A percentile compares a stretch with the other conserved stretches of the same genome.
phyloP scores from a whole-genome alignment of 1,140 invertebrate genomes.

The Paraescarpia echinospica region DNA sequence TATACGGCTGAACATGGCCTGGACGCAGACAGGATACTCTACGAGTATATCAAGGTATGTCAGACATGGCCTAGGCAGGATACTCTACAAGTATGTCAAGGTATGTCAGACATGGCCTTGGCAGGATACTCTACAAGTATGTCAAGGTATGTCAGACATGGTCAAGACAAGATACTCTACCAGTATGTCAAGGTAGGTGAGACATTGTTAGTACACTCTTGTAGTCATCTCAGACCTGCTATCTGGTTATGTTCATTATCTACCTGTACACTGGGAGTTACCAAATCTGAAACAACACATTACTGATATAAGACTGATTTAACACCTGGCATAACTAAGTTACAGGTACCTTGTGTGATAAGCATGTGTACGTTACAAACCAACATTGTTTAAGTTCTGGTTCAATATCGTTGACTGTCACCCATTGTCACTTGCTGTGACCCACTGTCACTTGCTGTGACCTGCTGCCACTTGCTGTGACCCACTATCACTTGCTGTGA shows the following conservation, averaged over 20 bases:
- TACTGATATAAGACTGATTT: too few relatives aligned
- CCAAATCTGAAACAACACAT: too few relatives aligned
- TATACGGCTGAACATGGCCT: slow-evolving; percentile 48
- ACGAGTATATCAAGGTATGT: slow-evolving; percentile 45
- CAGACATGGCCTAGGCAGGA: background rate
- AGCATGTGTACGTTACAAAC: too few relatives aligned
- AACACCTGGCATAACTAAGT: too few relatives aligned
- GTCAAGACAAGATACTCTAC: background rate
- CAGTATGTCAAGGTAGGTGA: background rate
- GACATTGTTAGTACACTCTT: background rate
- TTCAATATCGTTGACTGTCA: too few relatives aligned
- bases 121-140: background rate
- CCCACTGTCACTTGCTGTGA: too few relatives aligned
- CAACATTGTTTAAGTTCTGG: too few relatives aligned
- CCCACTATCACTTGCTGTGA: too few relatives aligned
- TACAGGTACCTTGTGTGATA: too few relatives aligned
- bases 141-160: background rate
- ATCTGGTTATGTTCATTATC: too few relatives aligned
- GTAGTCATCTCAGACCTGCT: background rate
- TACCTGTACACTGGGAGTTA: background rate
- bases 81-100: background rate
- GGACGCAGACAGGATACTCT: slow-evolving; percentile 45
- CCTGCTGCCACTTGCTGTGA: too few relatives aligned
- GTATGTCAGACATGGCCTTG: background rate
- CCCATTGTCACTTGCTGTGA: too few relatives aligned